Conservation (phyloP, 2,797 vertebrate genomes). For the Hemibagrus guttatus region DNA sequence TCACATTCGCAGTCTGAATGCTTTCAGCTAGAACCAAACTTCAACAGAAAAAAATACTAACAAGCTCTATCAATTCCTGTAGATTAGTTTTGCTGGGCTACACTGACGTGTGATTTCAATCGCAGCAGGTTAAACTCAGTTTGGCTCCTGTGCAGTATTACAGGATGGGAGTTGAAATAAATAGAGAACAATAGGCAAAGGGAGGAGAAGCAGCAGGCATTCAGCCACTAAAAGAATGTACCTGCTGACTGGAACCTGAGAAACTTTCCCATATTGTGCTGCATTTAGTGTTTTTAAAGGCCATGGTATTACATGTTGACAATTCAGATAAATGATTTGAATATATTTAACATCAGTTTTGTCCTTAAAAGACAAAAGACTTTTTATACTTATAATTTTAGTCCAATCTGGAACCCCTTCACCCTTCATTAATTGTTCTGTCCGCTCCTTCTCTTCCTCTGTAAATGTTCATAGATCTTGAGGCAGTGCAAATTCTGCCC, state of each 20-base stretch:
- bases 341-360: background rate
- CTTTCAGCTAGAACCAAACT: constrained; percentile 12
- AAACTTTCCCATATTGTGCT: background rate
- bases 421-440: too few species aligned
- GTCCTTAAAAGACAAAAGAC: background rate
- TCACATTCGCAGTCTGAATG: background rate
- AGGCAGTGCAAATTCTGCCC: too few species aligned
- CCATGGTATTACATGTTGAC: background rate
- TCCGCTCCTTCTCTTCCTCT: too few species aligned
- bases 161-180: background rate
- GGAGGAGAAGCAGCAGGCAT: constrained; percentile 31
- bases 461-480: too few species aligned
- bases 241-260: constrained; percentile 15
- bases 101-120: background rate
- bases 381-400: background rate
- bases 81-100: background rate
- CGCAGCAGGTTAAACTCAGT: background rate
- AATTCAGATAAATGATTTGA: background rate
- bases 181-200: background rate
- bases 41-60: background rate
- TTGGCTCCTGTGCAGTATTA: background rate
- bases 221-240: background rate
- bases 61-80: background rate
- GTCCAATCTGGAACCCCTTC: too few species aligned
- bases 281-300: background rate